A percentile compares a stretch with the other conserved stretches of the same genome.
Evolutionary conservation across 2,113 vertebrate genomes (phyloP).

Genomic region (Syngnathus scovelli): DNA sequence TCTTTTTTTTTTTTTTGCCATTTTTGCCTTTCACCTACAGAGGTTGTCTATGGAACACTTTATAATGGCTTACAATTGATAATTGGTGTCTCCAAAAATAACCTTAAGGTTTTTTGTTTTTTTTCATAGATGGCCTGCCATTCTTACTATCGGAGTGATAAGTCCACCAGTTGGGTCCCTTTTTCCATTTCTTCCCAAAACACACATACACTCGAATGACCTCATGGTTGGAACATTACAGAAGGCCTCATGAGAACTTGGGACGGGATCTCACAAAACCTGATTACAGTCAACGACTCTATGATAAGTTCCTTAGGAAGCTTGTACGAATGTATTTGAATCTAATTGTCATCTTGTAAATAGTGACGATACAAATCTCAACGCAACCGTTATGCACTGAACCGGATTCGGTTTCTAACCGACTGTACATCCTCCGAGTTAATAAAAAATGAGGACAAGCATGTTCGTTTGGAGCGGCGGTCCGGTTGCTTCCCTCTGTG

Average conservation of each 20-base stretch:
- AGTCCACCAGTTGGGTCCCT: slow-evolving; percentile 29
- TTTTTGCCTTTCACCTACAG: neutral
- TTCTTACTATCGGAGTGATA: slow-evolving; percentile 49
- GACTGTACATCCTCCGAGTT: neutral
- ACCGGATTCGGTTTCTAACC: neutral
- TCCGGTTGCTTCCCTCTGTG: slow-evolving; percentile 40
- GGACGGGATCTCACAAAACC: slow-evolving; percentile 12
- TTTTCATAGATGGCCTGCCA: slow-evolving; percentile 17
- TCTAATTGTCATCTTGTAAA: too few species aligned
- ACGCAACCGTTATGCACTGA: neutral
- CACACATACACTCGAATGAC: slow-evolving; percentile 17
- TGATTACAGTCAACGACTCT: slow-evolving; percentile 5
- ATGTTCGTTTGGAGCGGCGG: neutral
- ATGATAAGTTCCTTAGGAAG: neutral
- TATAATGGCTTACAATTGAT: slow-evolving; percentile 22
- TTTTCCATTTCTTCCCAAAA: slow-evolving; percentile 36
- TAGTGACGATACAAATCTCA: too few species aligned
- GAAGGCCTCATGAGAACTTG: slow-evolving; percentile 18
- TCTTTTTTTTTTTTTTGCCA: neutral
- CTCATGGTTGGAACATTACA: slow-evolving; percentile 28
- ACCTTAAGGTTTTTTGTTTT: neutral
- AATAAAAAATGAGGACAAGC: neutral
- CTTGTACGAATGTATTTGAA: neutral
- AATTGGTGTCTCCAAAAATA: slow-evolving; percentile 48
- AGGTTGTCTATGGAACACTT: neutral